A percentile compares a stretch with the other conserved stretches of the same genome.
Evolutionary conservation across 2,888 invertebrate species (phyloP).

Genomic region (Luffia ferchaultella): DNA sequence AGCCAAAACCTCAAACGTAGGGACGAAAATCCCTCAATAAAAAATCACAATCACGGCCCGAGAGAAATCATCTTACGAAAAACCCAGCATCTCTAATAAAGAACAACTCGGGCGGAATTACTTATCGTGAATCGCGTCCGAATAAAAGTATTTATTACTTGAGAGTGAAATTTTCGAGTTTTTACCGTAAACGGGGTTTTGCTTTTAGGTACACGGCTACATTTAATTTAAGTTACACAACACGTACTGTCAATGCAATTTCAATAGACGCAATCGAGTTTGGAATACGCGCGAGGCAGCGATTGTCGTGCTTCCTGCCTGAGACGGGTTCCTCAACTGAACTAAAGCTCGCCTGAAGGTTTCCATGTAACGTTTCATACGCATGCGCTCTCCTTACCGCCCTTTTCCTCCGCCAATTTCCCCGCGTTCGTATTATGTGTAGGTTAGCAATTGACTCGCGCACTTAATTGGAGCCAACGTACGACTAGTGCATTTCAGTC

Average conservation of each 20-base stretch:
- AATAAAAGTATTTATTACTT: too few relatives aligned
- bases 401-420: constrained; percentile 49
- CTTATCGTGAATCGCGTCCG: too few relatives aligned
- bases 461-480: constrained; percentile 42
- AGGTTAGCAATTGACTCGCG: constrained; percentile 53
- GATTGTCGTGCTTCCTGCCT: constrained; percentile 18
- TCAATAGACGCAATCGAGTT: constrained; percentile 16
- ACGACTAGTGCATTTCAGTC: background rate
- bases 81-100: too few relatives aligned
- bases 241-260: constrained; percentile 21
- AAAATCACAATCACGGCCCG: too few relatives aligned
- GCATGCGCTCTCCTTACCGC: constrained; percentile 55
- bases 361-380: constrained; percentile 22
- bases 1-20: constrained; percentile 1
- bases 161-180: too few relatives aligned
- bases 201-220: too few relatives aligned
- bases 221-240: constrained; percentile 21
- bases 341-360: constrained; percentile 24
- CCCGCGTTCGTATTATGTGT: constrained; percentile 46
- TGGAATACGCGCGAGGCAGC: background rate
- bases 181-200: too few relatives aligned
- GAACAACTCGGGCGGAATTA: too few relatives aligned
- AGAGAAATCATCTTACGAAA: too few relatives aligned
- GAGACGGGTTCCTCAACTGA: constrained; percentile 24
- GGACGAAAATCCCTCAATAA: background rate